Percentiles rank a stretch among this genome's conserved stretches.
phyloP scores from a whole-genome alignment of 2,888 invertebrate species.

The Mimachlamys varia region DNA sequence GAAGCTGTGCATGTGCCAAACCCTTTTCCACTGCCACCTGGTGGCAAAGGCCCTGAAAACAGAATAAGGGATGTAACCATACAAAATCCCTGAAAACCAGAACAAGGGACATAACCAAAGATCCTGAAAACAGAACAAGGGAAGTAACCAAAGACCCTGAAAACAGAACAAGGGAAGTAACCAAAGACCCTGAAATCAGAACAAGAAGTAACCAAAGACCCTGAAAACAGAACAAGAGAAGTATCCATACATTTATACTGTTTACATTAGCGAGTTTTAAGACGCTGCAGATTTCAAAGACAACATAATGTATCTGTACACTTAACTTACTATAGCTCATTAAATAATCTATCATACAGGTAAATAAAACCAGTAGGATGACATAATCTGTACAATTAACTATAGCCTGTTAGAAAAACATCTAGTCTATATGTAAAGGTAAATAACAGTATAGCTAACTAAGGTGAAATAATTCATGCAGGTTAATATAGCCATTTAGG shows the following conservation, averaged over 20 bases:
- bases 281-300: background rate
- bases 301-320: background rate
- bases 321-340: too few species aligned
- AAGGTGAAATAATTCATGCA: background rate
- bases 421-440: background rate
- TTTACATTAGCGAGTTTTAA: too few species aligned
- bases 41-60: conserved; percentile 90
- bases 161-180: background rate
- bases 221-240: conserved; percentile 80
- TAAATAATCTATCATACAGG: background rate
- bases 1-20: conserved; percentile 90
- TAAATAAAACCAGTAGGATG: background rate
- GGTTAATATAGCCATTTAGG: background rate
- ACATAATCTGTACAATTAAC: background rate
- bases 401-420: background rate
- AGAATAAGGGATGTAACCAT: background rate
- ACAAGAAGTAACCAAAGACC: too few species aligned
- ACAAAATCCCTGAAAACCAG: conserved; percentile 86
- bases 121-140: conserved; percentile 84
- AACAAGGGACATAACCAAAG: conserved; percentile 84
- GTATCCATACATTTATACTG: too few species aligned
- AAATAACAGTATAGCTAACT: background rate
- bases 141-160: conserved; percentile 89
- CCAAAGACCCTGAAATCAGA: too few species aligned
- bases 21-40: conserved; percentile 90